Evolutionary conservation across 2,113 vertebrate genomes (phyloP), one percentile per base, ranked within the genome.

Genomic region (Nematolebias whitei): DNA sequence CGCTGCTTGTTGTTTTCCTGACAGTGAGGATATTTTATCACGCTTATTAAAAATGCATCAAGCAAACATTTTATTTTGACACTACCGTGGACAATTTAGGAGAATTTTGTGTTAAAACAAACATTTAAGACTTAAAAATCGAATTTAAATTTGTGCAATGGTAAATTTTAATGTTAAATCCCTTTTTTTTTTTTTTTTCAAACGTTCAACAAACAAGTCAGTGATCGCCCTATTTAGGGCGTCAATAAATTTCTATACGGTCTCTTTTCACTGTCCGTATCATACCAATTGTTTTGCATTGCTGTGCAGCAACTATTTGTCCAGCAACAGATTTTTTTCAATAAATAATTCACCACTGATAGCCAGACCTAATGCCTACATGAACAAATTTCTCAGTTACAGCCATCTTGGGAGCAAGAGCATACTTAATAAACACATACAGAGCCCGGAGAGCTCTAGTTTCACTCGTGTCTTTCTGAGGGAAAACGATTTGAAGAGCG

Each of bases 341-440:
- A 91, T 91, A 90, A 90, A 90, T 91, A 88, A 91, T 91, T 91
- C 89, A 91, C 82, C 77, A 80, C 63, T 71, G 85, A 87, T 87
- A 88, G 88, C 85, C 86, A 80, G 86, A 78, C 59, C 80, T 90
- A 86, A 89, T 91, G 89, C 83, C 84, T 82, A 90, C 90, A 90
- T 74, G 88, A 90, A 90, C 84, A 85, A 88, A 89, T 91, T 85
- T 91, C 85, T 88, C 87, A 76, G 87, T 90, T 91, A 91, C 89
- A 91, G 83, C 83, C 84, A 84, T 90, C 86, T 71, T 89, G 90
- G 90, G 89, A 91, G 70, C 82, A 74, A 73, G 85, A 87, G 87
- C 86, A 78, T 89, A 87, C 85, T 89, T 90, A 84, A 91, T 91
- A 92, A 91, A 91, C 89, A 91, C 89, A 91, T 86, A 87, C 83